Conservation (phyloP, 53 echinoderm and acorn worm species). For the Actinopyga echinites region DNA sequence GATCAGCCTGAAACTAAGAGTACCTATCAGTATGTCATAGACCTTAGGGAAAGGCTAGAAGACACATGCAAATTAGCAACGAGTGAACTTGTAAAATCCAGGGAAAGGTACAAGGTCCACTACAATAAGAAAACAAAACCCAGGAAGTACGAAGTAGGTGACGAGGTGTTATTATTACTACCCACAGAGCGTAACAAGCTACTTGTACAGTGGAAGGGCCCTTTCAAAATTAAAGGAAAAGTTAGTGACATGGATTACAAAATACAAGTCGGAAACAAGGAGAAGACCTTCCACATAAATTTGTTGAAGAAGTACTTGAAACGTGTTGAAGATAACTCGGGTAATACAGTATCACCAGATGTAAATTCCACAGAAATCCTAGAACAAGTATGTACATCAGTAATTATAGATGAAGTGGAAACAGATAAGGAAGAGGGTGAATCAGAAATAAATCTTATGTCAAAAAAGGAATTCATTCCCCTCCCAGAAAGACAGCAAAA, state of each 20-base stretch:
- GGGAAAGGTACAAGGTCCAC: too few relatives aligned
- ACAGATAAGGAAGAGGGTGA: neutral
- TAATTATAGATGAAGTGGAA: neutral
- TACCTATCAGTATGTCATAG: too few relatives aligned
- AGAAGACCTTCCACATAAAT: slow-evolving; percentile 12
- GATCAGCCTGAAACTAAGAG: too few relatives aligned
- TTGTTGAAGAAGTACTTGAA: neutral
- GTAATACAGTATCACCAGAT: neutral
- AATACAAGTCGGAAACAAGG: neutral
- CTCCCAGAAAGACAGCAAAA: slow-evolving; percentile 1
- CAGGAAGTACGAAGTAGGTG: too few relatives aligned
- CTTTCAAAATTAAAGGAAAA: too few relatives aligned
- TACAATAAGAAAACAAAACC: too few relatives aligned
- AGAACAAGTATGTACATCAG: neutral
- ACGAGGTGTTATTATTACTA: too few relatives aligned
- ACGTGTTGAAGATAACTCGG: neutral
- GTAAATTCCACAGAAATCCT: neutral
- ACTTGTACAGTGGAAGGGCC: too few relatives aligned
- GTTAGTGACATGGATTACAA: too few relatives aligned
- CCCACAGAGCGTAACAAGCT: too few relatives aligned
- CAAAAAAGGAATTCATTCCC: slow-evolving; percentile 8
- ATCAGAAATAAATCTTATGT: neutral
- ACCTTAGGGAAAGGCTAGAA: neutral
- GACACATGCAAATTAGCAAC: too few relatives aligned
- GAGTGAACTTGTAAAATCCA: too few relatives aligned